A percentile compares a stretch with the other conserved stretches of the same genome.
These are phyloP conservation scores for Sebastes iracundus DNA, from an alignment of 2,797 vertebrate species.

Conservation along the genomic window DNA sequence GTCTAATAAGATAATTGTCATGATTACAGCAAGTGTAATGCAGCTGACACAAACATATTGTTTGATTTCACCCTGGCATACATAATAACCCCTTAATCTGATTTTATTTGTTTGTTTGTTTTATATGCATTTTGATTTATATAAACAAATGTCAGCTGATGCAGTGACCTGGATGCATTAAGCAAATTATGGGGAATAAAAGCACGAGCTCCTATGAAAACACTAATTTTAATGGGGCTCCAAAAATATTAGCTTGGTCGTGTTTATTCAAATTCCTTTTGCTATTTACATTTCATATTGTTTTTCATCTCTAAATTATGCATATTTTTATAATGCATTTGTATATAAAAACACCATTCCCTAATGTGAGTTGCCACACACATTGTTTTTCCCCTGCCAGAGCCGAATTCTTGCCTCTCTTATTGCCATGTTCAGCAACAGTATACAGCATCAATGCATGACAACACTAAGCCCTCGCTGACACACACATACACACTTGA, in stretches of 20 bases:
- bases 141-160: background rate
- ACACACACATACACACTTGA: background rate
- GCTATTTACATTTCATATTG: background rate
- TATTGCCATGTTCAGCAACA: background rate
- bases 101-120: background rate
- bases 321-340: constrained; percentile 12
- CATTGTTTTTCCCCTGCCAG: accelerated
- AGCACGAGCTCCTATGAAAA: background rate
- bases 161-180: constrained; percentile 35
- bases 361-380: background rate
- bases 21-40: background rate
- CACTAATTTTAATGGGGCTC: background rate
- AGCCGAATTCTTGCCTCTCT: background rate
- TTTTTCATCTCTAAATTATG: constrained; percentile 12
- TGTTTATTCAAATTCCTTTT: background rate
- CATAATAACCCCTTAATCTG: background rate
- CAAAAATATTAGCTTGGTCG: background rate
- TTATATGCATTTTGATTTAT: background rate
- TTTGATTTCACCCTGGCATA: background rate
- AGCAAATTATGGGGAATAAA: background rate
- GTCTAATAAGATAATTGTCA: background rate
- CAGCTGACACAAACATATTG: background rate
- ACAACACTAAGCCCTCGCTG: background rate
- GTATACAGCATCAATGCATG: background rate
- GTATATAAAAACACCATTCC: background rate